Conservation (phyloP, 2,113 vertebrate species). For the Myocastor coypus region DNA sequence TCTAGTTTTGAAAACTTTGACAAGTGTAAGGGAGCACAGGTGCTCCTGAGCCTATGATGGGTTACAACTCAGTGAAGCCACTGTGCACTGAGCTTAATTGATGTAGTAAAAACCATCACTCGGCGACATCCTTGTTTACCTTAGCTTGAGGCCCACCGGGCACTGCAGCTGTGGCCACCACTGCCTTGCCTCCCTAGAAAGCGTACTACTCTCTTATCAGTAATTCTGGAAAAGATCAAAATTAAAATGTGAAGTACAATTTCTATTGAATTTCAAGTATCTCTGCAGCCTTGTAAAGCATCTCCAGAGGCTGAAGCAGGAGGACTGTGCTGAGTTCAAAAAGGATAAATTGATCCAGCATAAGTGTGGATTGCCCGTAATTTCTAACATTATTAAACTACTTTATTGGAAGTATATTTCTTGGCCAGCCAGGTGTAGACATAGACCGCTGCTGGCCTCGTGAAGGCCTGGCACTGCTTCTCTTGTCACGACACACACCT, state of each 20-base stretch:
- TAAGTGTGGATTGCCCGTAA: neutral
- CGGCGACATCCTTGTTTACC: neutral
- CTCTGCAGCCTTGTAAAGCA: neutral
- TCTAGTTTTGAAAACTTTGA: neutral
- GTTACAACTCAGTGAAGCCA: neutral
- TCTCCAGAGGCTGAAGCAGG: too few species aligned
- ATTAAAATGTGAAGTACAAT: too few species aligned
- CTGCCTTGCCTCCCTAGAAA: neutral
- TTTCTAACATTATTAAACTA: neutral
- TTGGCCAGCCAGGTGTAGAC: neutral
- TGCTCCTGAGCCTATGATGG: too few species aligned
- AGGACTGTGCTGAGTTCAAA: too few species aligned
- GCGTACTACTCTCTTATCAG: neutral
- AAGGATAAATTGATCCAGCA: neutral
- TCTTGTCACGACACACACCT: fast-evolving
- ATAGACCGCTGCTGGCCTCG: neutral
- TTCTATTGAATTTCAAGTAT: neutral
- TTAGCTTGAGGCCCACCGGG: neutral
- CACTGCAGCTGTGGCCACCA: neutral
- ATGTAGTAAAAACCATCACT: neutral
- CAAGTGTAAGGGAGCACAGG: neutral
- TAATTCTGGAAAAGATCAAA: neutral
- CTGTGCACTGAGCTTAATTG: neutral
- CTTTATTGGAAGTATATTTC: neutral
- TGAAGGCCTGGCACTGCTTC: neutral